Evolutionary conservation across 2,888 invertebrate species (phyloP).

Genomic region (Aphodius sticticus): DNA sequence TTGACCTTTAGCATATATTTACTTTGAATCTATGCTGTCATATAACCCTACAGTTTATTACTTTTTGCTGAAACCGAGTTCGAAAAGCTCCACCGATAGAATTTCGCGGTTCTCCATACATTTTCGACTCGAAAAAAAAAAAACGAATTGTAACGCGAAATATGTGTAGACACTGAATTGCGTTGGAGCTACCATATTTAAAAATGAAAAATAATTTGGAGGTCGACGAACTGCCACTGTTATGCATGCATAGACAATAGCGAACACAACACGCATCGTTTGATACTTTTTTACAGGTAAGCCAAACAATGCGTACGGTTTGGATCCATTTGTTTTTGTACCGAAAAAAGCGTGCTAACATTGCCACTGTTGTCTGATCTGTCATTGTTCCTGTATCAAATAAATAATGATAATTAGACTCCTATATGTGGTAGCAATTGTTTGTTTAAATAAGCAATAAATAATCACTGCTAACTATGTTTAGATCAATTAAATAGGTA

Average conservation of each 20-base stretch:
- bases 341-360: background rate
- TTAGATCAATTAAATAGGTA: background rate
- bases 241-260: background rate
- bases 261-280: background rate
- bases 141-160: background rate
- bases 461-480: background rate
- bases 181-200: background rate
- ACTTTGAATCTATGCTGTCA: too few relatives aligned
- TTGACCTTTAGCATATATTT: too few relatives aligned
- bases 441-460: background rate
- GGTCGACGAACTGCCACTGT: background rate
- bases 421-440: background rate
- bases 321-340: background rate
- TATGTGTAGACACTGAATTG: background rate
- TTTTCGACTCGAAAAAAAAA: background rate
- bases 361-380: background rate
- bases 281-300: background rate
- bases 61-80: too few relatives aligned
- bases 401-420: too few relatives aligned
- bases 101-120: too few relatives aligned
- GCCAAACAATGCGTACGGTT: background rate
- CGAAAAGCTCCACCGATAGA: too few relatives aligned
- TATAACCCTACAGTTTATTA: too few relatives aligned
- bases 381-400: too few relatives aligned
- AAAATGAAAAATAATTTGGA: background rate